Conservation (phyloP, 1,140 invertebrate genomes). For the Ruditapes philippinarum region DNA sequence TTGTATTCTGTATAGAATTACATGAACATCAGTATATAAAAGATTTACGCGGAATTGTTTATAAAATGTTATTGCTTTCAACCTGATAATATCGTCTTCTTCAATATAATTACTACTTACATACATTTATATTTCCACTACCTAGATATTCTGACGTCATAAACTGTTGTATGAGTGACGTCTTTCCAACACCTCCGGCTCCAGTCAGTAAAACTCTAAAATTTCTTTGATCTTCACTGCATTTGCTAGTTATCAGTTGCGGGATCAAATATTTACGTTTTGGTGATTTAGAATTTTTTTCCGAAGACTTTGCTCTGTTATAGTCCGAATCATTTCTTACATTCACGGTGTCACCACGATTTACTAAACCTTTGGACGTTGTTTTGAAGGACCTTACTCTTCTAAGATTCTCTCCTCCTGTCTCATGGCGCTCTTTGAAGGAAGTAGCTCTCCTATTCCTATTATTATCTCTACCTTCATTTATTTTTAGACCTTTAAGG, state of each 20-base stretch:
- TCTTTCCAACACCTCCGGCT: slow-evolving; percentile 94
- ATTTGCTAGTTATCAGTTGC: not conserved
- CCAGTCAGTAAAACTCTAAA: slow-evolving; percentile 95
- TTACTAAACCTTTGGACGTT: slow-evolving; percentile 94
- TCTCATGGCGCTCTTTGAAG: slow-evolving; percentile 33
- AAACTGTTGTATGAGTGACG: slow-evolving; percentile 94
- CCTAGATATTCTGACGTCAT: slow-evolving; percentile 97
- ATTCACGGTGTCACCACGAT: slow-evolving; percentile 95
- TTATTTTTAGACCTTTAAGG: not conserved
- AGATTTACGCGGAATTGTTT: too few species aligned
- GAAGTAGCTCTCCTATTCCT: slow-evolving; percentile 11
- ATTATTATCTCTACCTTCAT: not conserved
- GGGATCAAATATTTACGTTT: too few species aligned
- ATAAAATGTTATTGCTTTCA: too few species aligned
- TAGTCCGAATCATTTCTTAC: not conserved
- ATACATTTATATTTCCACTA: slow-evolving; percentile 92
- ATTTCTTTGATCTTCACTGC: slow-evolving; percentile 6
- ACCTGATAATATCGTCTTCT: too few species aligned
- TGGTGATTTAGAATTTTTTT: too few species aligned
- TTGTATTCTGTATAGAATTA: too few species aligned
- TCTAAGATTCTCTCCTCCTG: slow-evolving; percentile 11
- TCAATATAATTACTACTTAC: too few species aligned
- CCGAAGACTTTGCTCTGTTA: too few species aligned
- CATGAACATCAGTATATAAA: too few species aligned
- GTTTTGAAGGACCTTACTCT: slow-evolving; percentile 94